These are phyloP conservation scores for Gymnocypris eckloni DNA, from an alignment of 2,797 vertebrate species.

Conservation along the genomic window DNA sequence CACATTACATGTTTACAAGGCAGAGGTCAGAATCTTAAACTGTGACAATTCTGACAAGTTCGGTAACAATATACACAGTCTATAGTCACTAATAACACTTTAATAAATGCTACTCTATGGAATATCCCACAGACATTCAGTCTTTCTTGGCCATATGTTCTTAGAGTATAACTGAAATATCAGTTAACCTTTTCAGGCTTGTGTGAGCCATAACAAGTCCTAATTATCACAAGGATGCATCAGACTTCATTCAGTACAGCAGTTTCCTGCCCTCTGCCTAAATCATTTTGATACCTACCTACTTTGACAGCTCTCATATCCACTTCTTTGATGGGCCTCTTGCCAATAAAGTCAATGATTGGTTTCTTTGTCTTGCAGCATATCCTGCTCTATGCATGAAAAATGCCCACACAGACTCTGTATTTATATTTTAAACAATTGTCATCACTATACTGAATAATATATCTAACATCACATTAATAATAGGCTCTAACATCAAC, in stretches of 20 bases:
- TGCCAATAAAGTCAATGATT: neutral
- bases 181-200: neutral
- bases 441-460: neutral
- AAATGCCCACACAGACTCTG: neutral
- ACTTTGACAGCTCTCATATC: neutral
- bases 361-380: neutral
- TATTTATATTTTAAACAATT: neutral
- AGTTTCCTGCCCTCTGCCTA: neutral
- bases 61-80: neutral
- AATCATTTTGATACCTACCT: neutral
- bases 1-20: neutral
- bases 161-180: neutral
- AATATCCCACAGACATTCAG: neutral
- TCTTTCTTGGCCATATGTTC: neutral
- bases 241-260: neutral
- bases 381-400: neutral
- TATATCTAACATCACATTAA: no score
- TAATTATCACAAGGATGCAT: neutral
- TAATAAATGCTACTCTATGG: neutral
- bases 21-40: neutral
- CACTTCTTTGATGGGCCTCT: neutral
- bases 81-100: neutral
- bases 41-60: neutral
- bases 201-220: neutral
- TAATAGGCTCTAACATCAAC: no score